Evolutionary conservation across 2,888 invertebrate species (phyloP), one percentile per base, ranked within the genome.

Genomic region (Machimus atricapillus): DNA sequence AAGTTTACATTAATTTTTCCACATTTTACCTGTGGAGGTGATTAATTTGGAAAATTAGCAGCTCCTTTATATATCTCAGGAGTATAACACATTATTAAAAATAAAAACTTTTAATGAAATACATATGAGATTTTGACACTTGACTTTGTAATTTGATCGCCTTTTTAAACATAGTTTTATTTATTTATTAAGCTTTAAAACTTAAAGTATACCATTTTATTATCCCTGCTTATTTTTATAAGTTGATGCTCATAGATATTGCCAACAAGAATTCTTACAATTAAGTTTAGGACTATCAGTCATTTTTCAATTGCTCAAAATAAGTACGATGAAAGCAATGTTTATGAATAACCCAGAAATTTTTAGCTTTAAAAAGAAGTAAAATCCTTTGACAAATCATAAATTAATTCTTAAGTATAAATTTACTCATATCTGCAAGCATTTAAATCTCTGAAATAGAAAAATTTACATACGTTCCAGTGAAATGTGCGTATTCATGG

Each of bases 401-500:
- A 52, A 34, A 34, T 77, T 19, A 77, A 77, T 37, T 77, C 16
- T n/a, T 56, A 52, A 77, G 34, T 58, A 77, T 27, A 8, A 14
- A 85, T 7, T 46, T 43, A 16, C 2, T 23, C 19, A 79, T 46
- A 43, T 79, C 27, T 31, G 23, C 27, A 56, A 46, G 1, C 43
- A 74, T 19, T 37, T 19, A 40, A 37, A 40, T 31, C 23, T 37
- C 16, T 46, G 52, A n/a, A 52, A 52, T 52, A 16, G 8, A 52
- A 74, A 46, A 73, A 40, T 27, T 77, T n/a, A 76, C 52, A 52
- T n/a, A 52, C 7, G 4, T 52, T 52, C 52, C 52, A 37, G 76
- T 34, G n/a, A 19, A 74, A 86, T 86, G 88, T 88, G 88, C 88
- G 88, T 88, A 58, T 86, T 88, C 88, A 88, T 88, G 88, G 88